A percentile compares a stretch with the other conserved stretches of the same genome.
These are phyloP conservation scores for Drosophila pandora DNA, from an alignment of 1,140 invertebrate genomes.

Conservation along the genomic window DNA sequence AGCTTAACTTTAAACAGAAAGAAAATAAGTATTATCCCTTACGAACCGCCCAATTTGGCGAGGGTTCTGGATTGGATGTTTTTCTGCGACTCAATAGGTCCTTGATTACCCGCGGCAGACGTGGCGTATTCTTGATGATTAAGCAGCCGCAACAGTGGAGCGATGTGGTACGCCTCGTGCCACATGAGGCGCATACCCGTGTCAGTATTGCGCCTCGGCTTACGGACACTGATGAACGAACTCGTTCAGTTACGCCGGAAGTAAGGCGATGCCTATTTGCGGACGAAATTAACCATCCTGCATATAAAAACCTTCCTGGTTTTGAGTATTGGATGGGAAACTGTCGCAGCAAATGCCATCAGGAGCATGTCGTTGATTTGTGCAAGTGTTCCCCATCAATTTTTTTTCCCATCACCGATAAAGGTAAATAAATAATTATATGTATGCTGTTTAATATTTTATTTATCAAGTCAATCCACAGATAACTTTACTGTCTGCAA, in stretches of 20 bases:
- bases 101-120: constrained; percentile 1
- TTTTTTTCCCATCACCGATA: constrained; percentile 55
- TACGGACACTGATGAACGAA: constrained; percentile 43
- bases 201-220: constrained; percentile 50
- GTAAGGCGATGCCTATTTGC: constrained; percentile 58
- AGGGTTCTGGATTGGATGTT: constrained; percentile 57
- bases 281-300: constrained; percentile 53
- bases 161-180: constrained; percentile 40
- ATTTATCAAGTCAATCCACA: neutral
- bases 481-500: constrained; percentile 72
- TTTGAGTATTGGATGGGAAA: constrained; percentile 71
- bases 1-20: constrained; percentile 13
- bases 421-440: constrained; percentile 41
- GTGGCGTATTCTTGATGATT: constrained; percentile 65
- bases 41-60: constrained; percentile 51
- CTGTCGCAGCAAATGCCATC: constrained; percentile 70
- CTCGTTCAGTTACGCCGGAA: constrained; percentile 33
- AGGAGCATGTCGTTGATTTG: constrained; percentile 59
- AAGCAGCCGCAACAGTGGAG: constrained; percentile 72
- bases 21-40: constrained; percentile 64
- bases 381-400: constrained; percentile 68
- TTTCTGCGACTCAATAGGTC: constrained; percentile 46
- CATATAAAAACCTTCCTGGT: constrained; percentile 66
- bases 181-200: constrained; percentile 46
- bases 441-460: neutral